Percentiles rank a stretch among this genome's conserved stretches.
Conservation (phyloP, 1,140 invertebrate genomes). For the Contarinia nasturtii region DNA sequence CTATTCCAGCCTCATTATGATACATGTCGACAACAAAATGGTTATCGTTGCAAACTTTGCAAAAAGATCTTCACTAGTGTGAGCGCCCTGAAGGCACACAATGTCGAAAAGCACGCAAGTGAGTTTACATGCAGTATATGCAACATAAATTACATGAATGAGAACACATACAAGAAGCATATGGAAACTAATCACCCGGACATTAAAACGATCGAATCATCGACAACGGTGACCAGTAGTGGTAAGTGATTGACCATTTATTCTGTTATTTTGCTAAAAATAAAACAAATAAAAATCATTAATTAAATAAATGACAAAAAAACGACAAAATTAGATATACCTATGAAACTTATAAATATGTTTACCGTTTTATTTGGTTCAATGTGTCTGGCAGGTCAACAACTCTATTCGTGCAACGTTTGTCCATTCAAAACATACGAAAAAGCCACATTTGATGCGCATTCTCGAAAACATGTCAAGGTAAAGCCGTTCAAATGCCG, state of each 20-base stretch:
- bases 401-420: slow-evolving; percentile 19
- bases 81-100: slow-evolving; percentile 20
- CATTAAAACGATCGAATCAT: not conserved
- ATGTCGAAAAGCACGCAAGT: slow-evolving; percentile 16
- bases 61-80: slow-evolving; percentile 21
- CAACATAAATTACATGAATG: slow-evolving; percentile 21
- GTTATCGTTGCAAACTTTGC: slow-evolving; percentile 21
- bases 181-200: slow-evolving; percentile 19
- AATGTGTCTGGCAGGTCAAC: slow-evolving; percentile 2
- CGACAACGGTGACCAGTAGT: not conserved
- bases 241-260: not conserved
- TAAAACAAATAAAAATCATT: not conserved
- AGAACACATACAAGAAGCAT: slow-evolving; percentile 19
- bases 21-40: slow-evolving; percentile 21
- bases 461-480: slow-evolving; percentile 20
- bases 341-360: too few relatives aligned
- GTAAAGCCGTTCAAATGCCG: slow-evolving; percentile 23
- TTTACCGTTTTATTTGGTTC: too few relatives aligned
- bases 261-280: not conserved
- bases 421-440: slow-evolving; percentile 22
- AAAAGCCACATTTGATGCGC: slow-evolving; percentile 17
- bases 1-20: slow-evolving; percentile 22
- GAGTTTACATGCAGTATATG: slow-evolving; percentile 19
- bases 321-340: too few relatives aligned
- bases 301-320: not conserved